Evolutionary conservation across 2,888 invertebrate genomes (phyloP).

Genomic region (Meteorus cinctellus): DNA sequence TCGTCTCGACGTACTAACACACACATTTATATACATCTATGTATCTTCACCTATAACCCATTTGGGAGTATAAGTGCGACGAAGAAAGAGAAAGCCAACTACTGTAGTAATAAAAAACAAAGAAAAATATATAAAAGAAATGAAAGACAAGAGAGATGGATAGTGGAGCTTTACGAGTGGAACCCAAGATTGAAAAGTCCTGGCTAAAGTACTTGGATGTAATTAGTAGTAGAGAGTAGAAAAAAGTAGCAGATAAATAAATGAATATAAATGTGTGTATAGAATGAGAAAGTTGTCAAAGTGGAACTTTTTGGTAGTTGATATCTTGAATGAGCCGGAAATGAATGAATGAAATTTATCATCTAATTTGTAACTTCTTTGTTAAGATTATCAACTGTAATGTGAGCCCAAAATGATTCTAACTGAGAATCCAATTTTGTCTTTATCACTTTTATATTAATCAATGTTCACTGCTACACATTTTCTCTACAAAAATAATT

Average conservation of each 20-base stretch:
- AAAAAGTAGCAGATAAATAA: constrained; percentile 1
- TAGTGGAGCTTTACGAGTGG: constrained; percentile 47
- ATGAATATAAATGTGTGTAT: constrained; percentile 1
- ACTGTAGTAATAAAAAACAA: neutral
- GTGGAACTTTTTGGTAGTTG: too few relatives aligned
- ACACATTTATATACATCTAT: neutral
- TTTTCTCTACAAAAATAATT: too few relatives aligned
- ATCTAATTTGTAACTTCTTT: too few relatives aligned
- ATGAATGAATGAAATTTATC: too few relatives aligned
- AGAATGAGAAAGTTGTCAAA: neutral
- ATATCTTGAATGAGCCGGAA: too few relatives aligned
- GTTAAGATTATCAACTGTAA: too few relatives aligned
- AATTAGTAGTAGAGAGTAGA: constrained; percentile 37
- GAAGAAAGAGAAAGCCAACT: constrained; percentile 14
- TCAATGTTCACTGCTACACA: too few relatives aligned
- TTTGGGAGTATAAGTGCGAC: constrained; percentile 19
- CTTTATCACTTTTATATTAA: too few relatives aligned
- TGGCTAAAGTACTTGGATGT: constrained; percentile 31
- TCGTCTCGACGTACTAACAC: constrained; percentile 22
- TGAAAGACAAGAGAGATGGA: constrained; percentile 32
- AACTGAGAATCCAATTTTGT: too few relatives aligned
- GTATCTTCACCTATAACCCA: constrained; percentile 25
- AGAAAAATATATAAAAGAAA: neutral
- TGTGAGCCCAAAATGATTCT: too few relatives aligned
- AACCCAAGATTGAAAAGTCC: constrained; percentile 48